These are phyloP conservation scores for Temnothorax ravouxi DNA, from an alignment of 2,888 invertebrate genomes.

Conservation along the genomic window DNA sequence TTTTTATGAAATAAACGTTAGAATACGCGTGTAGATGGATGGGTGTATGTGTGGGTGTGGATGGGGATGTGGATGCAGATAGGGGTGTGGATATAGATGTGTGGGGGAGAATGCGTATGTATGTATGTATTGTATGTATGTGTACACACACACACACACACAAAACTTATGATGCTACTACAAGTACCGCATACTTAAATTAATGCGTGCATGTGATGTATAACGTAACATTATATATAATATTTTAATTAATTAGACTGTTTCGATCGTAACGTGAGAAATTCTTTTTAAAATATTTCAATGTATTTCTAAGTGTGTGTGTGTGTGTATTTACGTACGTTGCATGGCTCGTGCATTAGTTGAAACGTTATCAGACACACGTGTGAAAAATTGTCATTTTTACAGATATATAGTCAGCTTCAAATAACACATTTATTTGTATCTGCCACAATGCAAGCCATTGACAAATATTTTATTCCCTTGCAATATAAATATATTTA, in stretches of 20 bases:
- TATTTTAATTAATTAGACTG: not conserved
- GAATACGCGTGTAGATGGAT: not conserved
- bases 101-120: not conserved
- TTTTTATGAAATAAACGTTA: conserved; percentile 19
- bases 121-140: not conserved
- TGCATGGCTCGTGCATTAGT: conserved; percentile 58
- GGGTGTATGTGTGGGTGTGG: not conserved
- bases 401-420: conserved; percentile 17
- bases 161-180: not conserved
- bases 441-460: conserved; percentile 81
- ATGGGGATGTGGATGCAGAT: not conserved
- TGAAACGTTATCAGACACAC: conserved; percentile 41
- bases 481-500: conserved; percentile 46
- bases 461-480: conserved; percentile 65
- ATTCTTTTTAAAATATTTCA: not conserved
- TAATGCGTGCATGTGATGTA: conserved; percentile 30
- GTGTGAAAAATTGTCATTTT: conserved; percentile 40
- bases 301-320: not conserved
- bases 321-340: conserved; percentile 24
- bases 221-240: not conserved
- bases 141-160: not conserved
- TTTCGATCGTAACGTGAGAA: not conserved
- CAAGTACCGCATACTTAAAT: not conserved
- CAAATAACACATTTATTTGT: conserved; percentile 52
- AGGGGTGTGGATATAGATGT: not conserved